Percentiles rank a stretch among this genome's conserved stretches.
Conservation (phyloP, 2,797 vertebrate genomes). For the Lagodon rhomboides region DNA sequence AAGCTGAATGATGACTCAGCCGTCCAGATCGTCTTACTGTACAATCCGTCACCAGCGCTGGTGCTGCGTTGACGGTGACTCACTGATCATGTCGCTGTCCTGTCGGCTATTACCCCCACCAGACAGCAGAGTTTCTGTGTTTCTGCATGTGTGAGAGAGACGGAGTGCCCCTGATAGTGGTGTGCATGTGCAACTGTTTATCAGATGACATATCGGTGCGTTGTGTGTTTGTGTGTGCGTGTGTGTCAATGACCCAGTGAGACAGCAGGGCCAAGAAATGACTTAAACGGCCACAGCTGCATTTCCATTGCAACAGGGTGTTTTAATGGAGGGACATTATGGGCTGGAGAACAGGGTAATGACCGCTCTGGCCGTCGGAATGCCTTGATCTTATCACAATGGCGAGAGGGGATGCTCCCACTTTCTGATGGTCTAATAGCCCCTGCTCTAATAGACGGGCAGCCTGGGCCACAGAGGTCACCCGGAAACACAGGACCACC, state of each 20-base stretch:
- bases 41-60: constrained; percentile 31
- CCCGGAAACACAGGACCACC: constrained; percentile 63
- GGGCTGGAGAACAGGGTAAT: constrained; percentile 82
- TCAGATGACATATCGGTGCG: constrained; percentile 51
- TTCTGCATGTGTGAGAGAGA: constrained; percentile 31
- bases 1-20: constrained; percentile 49
- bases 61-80: constrained; percentile 29
- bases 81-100: constrained; percentile 44
- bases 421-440: constrained; percentile 82
- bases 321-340: constrained; percentile 84
- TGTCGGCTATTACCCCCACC: constrained; percentile 50
- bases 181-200: constrained; percentile 64
- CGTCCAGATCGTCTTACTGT: constrained; percentile 30
- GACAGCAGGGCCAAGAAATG: constrained; percentile 67
- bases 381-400: constrained; percentile 86
- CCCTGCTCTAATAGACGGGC: constrained; percentile 75
- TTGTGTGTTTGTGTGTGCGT: constrained; percentile 53
- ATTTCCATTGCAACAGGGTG: constrained; percentile 72
- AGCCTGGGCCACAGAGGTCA: constrained; percentile 75
- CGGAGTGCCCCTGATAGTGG: constrained; percentile 32
- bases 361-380: constrained; percentile 81
- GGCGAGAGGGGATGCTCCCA: constrained; percentile 82
- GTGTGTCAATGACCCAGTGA: constrained; percentile 72
- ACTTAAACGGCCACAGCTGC: constrained; percentile 83
- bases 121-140: constrained; percentile 34